Conservation (phyloP, 2,113 vertebrate genomes). For the Nansenia antarctica region DNA sequence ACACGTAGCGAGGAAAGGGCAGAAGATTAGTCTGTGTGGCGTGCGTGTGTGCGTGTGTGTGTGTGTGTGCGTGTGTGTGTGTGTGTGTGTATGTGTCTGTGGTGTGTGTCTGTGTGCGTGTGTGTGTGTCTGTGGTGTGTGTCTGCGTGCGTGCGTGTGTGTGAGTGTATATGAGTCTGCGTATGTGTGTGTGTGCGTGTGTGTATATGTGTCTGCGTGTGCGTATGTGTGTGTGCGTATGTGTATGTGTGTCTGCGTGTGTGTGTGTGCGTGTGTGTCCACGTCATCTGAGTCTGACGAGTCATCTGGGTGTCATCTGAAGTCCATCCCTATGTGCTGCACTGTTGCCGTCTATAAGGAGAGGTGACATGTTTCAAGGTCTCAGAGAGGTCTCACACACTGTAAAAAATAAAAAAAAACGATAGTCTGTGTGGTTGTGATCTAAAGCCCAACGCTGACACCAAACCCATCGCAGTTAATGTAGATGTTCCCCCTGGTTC, state of each 20-base stretch:
- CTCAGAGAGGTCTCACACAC: slow-evolving; percentile 31
- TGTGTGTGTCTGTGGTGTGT: background rate
- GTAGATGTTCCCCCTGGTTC: slow-evolving; percentile 52
- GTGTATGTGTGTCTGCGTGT: no score
- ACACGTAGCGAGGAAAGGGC: slow-evolving; percentile 22
- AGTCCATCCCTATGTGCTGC: no score
- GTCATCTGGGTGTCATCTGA: no score
- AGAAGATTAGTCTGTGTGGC: background rate
- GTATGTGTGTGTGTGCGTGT: background rate
- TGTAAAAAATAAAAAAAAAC: slow-evolving; percentile 41
- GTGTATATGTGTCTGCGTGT: no score
- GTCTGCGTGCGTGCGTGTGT: background rate
- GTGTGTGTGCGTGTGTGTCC: no score
- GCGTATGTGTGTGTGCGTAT: no score
- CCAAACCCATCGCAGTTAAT: slow-evolving; percentile 48
- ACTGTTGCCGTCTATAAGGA: no score
- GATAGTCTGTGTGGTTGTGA: slow-evolving; percentile 51
- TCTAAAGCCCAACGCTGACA: slow-evolving; percentile 40
- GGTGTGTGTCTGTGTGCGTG: background rate
- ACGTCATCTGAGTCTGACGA: no score
- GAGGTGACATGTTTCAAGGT: slow-evolving; percentile 55
- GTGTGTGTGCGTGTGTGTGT: background rate
- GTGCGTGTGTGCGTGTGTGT: background rate
- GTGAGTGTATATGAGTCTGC: background rate
- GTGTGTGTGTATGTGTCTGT: background rate